Percentiles rank a stretch among this genome's conserved stretches.
Evolutionary conservation across 2,888 invertebrate species (phyloP).

Genomic region (Lasioglossum villosulum): DNA sequence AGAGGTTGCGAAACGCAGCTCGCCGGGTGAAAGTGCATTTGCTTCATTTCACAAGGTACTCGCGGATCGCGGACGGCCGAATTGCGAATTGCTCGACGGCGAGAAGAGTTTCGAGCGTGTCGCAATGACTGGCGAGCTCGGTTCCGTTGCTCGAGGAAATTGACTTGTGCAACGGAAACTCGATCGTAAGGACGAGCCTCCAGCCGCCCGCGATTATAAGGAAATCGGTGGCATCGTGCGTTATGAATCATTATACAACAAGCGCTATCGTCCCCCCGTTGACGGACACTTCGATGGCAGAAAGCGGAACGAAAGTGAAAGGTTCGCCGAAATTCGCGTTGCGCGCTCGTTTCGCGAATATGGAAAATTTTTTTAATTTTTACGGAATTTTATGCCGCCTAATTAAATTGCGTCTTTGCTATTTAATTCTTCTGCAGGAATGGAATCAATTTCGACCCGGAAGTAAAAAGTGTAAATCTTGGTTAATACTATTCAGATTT

Average conservation of each 20-base stretch:
- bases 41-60: slow-evolving; percentile 78
- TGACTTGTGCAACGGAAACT: slow-evolving; percentile 42
- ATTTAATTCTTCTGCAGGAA: too few relatives aligned
- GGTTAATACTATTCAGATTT: too few relatives aligned
- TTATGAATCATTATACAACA: background rate
- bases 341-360: background rate
- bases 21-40: slow-evolving; percentile 79
- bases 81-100: slow-evolving; percentile 38
- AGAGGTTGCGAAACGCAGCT: slow-evolving; percentile 72
- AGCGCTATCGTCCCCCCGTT: background rate
- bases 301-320: slow-evolving; percentile 9
- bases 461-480: too few relatives aligned
- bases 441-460: too few relatives aligned
- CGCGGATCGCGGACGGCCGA: slow-evolving; percentile 55
- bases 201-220: background rate
- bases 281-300: background rate
- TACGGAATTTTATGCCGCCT: too few relatives aligned
- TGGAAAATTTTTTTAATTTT: background rate
- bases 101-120: slow-evolving; percentile 66
- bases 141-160: slow-evolving; percentile 55
- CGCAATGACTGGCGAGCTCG: slow-evolving; percentile 41
- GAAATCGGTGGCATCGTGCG: background rate
- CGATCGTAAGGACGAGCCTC: slow-evolving; percentile 15
- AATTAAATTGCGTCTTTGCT: too few relatives aligned
- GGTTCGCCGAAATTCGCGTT: background rate